Evolutionary conservation across 2,113 vertebrate genomes (phyloP), one percentile per base, ranked within the genome.

Genomic region (Takifugu bimaculatus): DNA sequence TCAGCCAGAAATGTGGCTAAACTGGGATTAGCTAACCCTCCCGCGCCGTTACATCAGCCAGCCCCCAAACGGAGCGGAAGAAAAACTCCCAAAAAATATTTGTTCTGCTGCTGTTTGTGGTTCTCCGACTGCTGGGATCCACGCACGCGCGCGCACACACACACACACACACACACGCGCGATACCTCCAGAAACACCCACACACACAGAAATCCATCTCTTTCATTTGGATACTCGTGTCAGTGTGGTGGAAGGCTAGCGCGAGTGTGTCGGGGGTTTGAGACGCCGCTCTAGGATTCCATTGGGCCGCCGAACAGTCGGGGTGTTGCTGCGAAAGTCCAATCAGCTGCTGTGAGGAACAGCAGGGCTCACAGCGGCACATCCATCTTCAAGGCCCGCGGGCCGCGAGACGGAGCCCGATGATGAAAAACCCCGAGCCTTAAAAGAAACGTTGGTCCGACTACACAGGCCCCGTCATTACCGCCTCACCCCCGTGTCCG

Each of bases 321-420:
- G 62, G 54, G 54, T 56, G 62, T 67, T 55, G 6, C 49, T 43
- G 72, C 54, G 11, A 6, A 72, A 62, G 72, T 75, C 74, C 76
- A 84, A 81, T 85, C 80, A 87, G 57, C 28, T n/a, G 20, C 0
- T 26, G 54, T 49, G 62, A 50, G 54, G 73, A 77, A 59, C 82
- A 83, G 80, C 80, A 13, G 80, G 86, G 25, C 57, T 81, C 78
- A 61, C 82, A 81, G 80, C 85, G 66, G 78, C 64, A 50, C 28
- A 10, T 67, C 75, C 14, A 3, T 63, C 78, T 78, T 84, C 74
- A 81, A 71, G 77, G 80, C 82, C 3, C 28, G 26, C 27, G 13
- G 56, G 13, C 50, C 72, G 56, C 47, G 26, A 65, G 27, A 62
- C 26, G 44, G 50, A 58, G 49, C 26, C 50, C 53, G 63, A 86